Base-by-base conservation (phyloP, 35 echinoderm and acorn worm species). In the Nesometra sesokonis region DNA sequence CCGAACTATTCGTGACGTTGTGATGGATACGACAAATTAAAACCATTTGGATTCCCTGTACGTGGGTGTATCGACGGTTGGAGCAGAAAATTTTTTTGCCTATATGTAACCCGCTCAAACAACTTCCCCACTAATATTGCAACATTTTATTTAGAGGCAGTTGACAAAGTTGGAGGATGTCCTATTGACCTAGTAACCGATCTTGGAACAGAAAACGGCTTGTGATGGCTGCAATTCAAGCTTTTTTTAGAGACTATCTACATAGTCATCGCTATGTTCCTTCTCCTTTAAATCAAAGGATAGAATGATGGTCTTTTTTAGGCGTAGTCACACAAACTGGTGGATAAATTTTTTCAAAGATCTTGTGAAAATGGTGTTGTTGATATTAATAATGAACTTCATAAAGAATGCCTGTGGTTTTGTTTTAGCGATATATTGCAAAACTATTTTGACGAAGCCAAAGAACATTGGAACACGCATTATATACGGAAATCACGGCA, bases 21-120 rank as follows among this genome's bases (percentile, higher is more conserved):
- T 32, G 85, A 86, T 35, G 67, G 85, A 3, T 78, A 78, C 34
- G 85, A 86, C 29, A 87, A 87, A 87, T 76, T 87, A 23, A 80
- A 79, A 30, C 86, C 86, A 7, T 87, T 77, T 34, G 86, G 86
- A 32, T 3, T 87, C n/a, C 46, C 86, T 32, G 39, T 87, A 7
- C 76, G 38, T 80, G 86, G 86, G 8, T 30, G 30, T 23, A 87
- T 87, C 33, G 86, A 87, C 39, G 86, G 37, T 0, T 87, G 31
- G 27, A 78, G 77, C 31, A 78, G 77, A 23, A 78, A 57, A 31
- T 32, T 81, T 21, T 4, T 81, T 32, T 81, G 80, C 19, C 17
- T 34, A 11, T 11, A 81, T 15, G 80, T 81, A 7, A 34, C 19
- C 31, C 17, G 30, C 17, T 33, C 80, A 31, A 81, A 81, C 21